Percentiles rank a stretch among this genome's conserved stretches.
These are phyloP conservation scores for Psilopsiagon aurifrons DNA, from an alignment of 2,113 vertebrate species.

Conservation along the genomic window DNA sequence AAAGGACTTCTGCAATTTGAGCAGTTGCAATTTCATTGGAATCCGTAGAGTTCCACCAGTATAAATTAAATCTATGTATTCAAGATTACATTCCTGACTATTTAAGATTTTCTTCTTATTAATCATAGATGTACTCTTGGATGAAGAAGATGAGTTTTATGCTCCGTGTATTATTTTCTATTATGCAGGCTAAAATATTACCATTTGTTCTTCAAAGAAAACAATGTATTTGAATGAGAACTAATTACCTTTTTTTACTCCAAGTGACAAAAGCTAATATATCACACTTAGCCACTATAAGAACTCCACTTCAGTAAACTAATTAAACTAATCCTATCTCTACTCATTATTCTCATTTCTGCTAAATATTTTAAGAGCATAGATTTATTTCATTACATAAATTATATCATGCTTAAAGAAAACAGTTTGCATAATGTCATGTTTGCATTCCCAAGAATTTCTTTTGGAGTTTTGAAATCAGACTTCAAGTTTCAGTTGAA, in stretches of 20 bases:
- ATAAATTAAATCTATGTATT: not conserved
- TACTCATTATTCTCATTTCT: slow-evolving; percentile 79
- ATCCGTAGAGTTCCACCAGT: not conserved
- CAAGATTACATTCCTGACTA: not conserved
- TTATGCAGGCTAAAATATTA: slow-evolving; percentile 71
- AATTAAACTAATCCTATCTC: slow-evolving; percentile 85
- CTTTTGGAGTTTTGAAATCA: slow-evolving; percentile 68
- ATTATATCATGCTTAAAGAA: slow-evolving; percentile 81
- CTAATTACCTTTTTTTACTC: slow-evolving; percentile 83
- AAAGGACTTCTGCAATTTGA: not conserved
- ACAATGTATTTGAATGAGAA: slow-evolving; percentile 75
- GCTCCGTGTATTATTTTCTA: slow-evolving; percentile 10
- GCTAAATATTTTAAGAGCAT: slow-evolving; percentile 81
- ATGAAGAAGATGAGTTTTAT: slow-evolving; percentile 49
- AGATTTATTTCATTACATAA: slow-evolving; percentile 82
- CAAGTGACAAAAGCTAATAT: slow-evolving; percentile 82
- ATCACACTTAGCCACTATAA: slow-evolving; percentile 80
- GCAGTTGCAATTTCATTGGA: not conserved
- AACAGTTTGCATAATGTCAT: slow-evolving; percentile 52
- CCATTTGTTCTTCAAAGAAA: slow-evolving; percentile 75
- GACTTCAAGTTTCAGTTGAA: slow-evolving; percentile 63
- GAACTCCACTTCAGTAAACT: slow-evolving; percentile 82
- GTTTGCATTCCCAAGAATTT: slow-evolving; percentile 60
- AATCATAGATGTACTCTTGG: not conserved
- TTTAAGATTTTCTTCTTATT: not conserved